A percentile compares a stretch with the other conserved stretches of the same genome.
phyloP scores from a whole-genome alignment of 2,113 vertebrate genomes.

The Tiliqua scincoides region DNA sequence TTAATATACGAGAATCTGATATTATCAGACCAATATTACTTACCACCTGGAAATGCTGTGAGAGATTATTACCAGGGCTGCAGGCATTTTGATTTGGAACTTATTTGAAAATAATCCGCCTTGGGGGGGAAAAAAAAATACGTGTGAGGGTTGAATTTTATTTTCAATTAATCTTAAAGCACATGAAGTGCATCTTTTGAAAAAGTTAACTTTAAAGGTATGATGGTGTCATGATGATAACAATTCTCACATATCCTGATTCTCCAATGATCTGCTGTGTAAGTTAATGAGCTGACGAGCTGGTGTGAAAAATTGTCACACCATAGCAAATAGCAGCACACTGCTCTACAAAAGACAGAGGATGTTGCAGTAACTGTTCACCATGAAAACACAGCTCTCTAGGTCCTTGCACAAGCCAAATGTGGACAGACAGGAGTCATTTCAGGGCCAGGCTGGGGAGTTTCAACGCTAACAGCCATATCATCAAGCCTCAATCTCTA shows the following conservation, averaged over 20 bases:
- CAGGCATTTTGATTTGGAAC: constrained; percentile 18
- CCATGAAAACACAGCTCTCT: neutral
- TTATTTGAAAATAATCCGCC: constrained; percentile 17
- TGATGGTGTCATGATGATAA: neutral
- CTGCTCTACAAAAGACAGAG: neutral
- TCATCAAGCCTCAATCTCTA: neutral
- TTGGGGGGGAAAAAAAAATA: neutral
- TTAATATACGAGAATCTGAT: constrained; percentile 59
- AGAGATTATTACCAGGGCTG: neutral
- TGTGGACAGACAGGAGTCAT: neutral
- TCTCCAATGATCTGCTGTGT: neutral
- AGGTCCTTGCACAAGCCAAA: neutral
- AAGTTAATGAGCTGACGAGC: neutral
- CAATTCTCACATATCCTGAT: neutral
- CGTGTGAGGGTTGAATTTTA: neutral
- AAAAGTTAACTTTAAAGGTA: neutral
- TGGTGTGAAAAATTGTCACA: neutral
- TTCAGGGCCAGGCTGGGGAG: neutral
- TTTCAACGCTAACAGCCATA: neutral
- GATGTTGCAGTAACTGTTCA: neutral
- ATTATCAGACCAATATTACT: constrained; percentile 36
- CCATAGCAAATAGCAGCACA: no score
- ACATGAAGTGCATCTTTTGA: neutral
- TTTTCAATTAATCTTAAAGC: constrained; percentile 15
- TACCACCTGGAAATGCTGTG: constrained; percentile 39